Percentiles rank a stretch among this genome's conserved stretches.
Evolutionary conservation across 2,888 invertebrate species (phyloP).

Genomic region (Bellardia bayeri): DNA sequence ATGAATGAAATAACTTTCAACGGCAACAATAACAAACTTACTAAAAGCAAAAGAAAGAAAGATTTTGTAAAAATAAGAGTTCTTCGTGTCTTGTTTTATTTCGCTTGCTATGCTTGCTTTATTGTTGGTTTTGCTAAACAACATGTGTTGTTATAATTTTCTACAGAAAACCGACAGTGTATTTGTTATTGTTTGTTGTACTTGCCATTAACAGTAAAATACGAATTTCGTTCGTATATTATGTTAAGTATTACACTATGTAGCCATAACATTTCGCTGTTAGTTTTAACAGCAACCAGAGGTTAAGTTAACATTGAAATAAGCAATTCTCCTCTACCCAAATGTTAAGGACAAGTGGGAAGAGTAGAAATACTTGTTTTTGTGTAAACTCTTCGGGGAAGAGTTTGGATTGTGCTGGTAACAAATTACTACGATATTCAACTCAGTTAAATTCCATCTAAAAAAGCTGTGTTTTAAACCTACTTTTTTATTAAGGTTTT

Average conservation of each 20-base stretch:
- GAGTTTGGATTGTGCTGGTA: neutral
- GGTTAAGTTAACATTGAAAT: no score
- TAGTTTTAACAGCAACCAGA: no score
- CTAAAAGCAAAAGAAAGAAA: neutral
- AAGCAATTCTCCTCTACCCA: no score
- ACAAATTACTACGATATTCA: neutral
- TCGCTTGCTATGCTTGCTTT: neutral
- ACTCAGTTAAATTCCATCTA: neutral
- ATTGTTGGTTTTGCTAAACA: neutral
- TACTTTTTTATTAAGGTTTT: neutral
- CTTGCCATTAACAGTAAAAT: neutral
- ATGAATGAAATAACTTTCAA: slow-evolving; percentile 12
- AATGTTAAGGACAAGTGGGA: neutral
- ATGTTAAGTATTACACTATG: no score
- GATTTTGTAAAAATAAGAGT: neutral
- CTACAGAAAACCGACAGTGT: neutral
- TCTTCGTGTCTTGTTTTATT: neutral
- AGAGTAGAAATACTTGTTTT: neutral
- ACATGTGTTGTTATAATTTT: neutral
- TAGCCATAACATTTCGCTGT: no score
- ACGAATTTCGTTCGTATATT: neutral
- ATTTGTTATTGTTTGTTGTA: neutral
- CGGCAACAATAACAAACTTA: neutral
- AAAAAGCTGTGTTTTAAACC: neutral
- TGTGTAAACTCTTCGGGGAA: no score